Evolutionary conservation across 1,140 invertebrate genomes (phyloP).

Genomic region (Tetragnatha versicolor): DNA sequence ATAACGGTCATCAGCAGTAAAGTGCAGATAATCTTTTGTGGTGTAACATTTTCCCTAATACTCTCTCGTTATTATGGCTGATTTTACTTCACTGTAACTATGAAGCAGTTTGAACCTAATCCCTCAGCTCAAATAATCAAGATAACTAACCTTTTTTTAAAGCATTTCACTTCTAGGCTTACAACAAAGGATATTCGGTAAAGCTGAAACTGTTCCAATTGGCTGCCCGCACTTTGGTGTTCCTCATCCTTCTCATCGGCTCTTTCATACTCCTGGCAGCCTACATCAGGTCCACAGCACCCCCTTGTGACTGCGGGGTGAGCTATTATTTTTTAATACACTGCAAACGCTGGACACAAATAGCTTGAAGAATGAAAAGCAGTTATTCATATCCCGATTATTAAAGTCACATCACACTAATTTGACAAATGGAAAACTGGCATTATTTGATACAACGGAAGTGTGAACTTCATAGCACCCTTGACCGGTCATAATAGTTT

Average conservation of each 20-base stretch:
- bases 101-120: neutral
- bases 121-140: neutral
- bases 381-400: too few species aligned
- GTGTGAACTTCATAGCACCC: too few species aligned
- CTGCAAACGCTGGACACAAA: neutral
- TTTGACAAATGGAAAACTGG: too few species aligned
- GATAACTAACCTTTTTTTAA: neutral
- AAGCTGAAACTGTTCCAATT: slow-evolving; percentile 5
- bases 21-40: neutral
- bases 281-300: slow-evolving; percentile 20
- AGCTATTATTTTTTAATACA: neutral
- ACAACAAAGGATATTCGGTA: slow-evolving; percentile 27
- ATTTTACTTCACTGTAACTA: neutral
- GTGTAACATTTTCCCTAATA: neutral
- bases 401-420: too few species aligned
- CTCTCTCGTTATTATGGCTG: neutral
- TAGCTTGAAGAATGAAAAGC: neutral
- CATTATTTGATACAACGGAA: too few species aligned
- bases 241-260: neutral
- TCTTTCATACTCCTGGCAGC: slow-evolving; percentile 4
- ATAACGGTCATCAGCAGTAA: neutral
- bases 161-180: neutral
- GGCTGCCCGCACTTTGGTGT: neutral
- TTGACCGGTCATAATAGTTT: too few species aligned
- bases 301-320: slow-evolving; percentile 13